phyloP scores from a whole-genome alignment of 2,797 vertebrate genomes.

The Vultur gryphus region DNA sequence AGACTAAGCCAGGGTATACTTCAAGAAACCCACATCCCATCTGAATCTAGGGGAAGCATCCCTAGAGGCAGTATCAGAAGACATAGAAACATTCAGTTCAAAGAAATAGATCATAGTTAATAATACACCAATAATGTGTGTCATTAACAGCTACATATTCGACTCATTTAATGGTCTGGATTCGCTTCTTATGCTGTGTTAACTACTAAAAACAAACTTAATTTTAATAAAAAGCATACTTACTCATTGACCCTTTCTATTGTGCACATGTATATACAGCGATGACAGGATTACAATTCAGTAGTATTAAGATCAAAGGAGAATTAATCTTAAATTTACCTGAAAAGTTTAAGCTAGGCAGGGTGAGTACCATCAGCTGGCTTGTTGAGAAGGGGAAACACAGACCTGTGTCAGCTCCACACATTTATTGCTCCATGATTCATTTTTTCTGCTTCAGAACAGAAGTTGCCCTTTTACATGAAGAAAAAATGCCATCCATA shows the following conservation, averaged over 20 bases:
- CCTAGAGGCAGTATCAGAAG: not conserved
- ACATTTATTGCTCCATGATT: not conserved
- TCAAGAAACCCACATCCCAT: not conserved
- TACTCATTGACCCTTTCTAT: not conserved
- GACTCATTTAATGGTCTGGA: not conserved
- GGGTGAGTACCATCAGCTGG: constrained; percentile 11
- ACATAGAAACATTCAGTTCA: not conserved
- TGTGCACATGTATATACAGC: not conserved
- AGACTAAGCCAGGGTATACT: not conserved
- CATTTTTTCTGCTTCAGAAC: not conserved
- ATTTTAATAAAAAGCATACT: not conserved
- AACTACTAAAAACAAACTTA: not conserved
- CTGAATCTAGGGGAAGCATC: not conserved
- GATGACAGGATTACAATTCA: not conserved
- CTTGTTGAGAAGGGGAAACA: not conserved
- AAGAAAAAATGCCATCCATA: not conserved
- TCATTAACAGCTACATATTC: not conserved
- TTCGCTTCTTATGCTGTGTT: not conserved
- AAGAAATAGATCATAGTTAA: not conserved
- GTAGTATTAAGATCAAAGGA: not conserved
- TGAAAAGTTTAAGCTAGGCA: not conserved
- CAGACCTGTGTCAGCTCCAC: not conserved
- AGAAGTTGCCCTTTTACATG: not conserved
- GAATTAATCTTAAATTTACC: constrained; percentile 1
- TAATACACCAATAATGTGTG: not conserved